Evolutionary conservation across 1,140 invertebrate genomes (phyloP).

Genomic region (Scaptodrosophila lebanonensis): DNA sequence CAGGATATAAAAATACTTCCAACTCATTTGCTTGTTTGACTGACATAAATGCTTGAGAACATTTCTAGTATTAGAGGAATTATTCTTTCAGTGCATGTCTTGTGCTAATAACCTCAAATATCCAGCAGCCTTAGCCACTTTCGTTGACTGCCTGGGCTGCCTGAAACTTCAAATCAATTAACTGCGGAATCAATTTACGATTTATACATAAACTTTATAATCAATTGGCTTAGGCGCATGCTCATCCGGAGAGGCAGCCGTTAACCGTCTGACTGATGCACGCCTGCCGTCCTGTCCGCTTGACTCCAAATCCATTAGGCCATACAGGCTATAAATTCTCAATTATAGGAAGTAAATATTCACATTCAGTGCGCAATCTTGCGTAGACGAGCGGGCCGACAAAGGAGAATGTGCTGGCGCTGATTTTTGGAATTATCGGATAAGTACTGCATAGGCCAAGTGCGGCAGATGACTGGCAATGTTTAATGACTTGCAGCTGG

Average conservation of each 20-base stretch:
- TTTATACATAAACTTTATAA: conserved; percentile 74
- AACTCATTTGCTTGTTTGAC: too few relatives aligned
- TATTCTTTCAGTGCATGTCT: too few relatives aligned
- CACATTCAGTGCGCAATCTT: conserved; percentile 73
- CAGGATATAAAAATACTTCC: too few relatives aligned
- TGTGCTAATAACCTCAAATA: too few relatives aligned
- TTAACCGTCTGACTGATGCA: background rate
- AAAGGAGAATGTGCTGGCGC: conserved; percentile 38
- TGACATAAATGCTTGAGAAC: too few relatives aligned
- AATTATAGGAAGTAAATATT: conserved; percentile 75
- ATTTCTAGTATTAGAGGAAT: too few relatives aligned
- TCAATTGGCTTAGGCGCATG: conserved; percentile 56
- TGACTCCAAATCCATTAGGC: conserved; percentile 63
- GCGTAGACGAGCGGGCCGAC: conserved; percentile 45
- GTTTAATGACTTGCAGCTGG: conserved; percentile 39
- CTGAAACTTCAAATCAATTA: conserved; percentile 67
- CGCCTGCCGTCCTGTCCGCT: background rate
- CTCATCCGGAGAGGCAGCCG: background rate
- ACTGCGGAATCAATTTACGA: conserved; percentile 71
- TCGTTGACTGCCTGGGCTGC: too few relatives aligned
- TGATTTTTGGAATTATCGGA: conserved; percentile 74
- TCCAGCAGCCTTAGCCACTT: too few relatives aligned
- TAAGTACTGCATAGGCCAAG: conserved; percentile 26
- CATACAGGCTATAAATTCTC: conserved; percentile 75
- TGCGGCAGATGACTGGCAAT: conserved; percentile 29